These are phyloP conservation scores for Oncorhynchus tshawytscha DNA, from an alignment of 2,113 vertebrate species.

Conservation along the genomic window DNA sequence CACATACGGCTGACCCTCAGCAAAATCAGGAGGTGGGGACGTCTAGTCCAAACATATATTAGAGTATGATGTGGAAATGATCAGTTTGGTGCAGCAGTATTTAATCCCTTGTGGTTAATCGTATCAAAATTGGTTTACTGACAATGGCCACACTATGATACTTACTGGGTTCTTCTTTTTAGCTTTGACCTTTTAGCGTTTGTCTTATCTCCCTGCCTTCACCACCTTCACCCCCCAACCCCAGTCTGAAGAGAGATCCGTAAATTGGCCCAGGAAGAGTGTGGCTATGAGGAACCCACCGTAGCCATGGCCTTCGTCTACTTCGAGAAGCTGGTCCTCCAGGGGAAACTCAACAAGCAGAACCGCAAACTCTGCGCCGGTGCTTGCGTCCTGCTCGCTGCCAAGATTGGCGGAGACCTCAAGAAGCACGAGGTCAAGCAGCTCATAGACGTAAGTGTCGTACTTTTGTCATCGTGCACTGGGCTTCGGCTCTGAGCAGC, in stretches of 20 bases:
- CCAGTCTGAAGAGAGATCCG: constrained; percentile 95
- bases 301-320: constrained; percentile 99
- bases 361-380: constrained; percentile 97
- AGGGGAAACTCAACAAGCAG: constrained; percentile 97
- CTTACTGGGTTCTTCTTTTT: not conserved
- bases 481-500: not conserved
- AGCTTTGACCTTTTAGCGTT: no score
- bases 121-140: no score
- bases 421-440: constrained; percentile 97
- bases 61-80: no score
- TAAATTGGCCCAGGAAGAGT: constrained; percentile 93
- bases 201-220: no score
- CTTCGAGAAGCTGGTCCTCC: constrained; percentile 97
- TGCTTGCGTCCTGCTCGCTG: constrained; percentile 92
- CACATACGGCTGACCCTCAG: constrained; percentile 95
- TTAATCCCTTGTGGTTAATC: no score
- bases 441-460: constrained; percentile 89
- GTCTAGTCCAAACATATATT: not conserved
- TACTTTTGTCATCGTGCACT: not conserved
- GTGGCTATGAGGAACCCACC: constrained; percentile 91
- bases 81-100: no score
- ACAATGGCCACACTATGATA: no score
- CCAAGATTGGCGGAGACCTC: constrained; percentile 96
- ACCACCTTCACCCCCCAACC: not conserved
- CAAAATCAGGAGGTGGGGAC: constrained; percentile 91